Percentiles rank a stretch among this genome's conserved stretches.
Evolutionary conservation across 2,797 vertebrate species (phyloP).

Genomic region (Oceanodroma leucorhoa): DNA sequence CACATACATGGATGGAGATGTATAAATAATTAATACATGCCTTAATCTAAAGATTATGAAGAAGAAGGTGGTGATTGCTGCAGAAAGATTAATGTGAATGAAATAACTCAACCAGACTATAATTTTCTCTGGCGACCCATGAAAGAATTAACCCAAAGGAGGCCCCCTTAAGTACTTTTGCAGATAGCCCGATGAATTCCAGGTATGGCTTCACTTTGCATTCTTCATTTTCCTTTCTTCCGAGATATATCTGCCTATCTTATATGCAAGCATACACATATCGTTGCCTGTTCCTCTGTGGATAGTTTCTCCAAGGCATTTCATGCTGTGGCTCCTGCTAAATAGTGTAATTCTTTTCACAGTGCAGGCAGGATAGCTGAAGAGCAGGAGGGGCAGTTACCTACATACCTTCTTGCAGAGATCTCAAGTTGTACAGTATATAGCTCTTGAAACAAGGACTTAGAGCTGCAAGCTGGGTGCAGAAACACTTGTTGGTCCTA

Average conservation of each 20-base stretch:
- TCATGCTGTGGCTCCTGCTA: background rate
- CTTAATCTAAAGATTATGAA: slow-evolving; percentile 58
- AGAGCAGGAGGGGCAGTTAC: background rate
- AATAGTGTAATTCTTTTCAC: background rate
- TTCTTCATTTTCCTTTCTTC: slow-evolving; percentile 22
- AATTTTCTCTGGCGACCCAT: slow-evolving; percentile 24
- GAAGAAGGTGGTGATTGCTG: slow-evolving; percentile 31
- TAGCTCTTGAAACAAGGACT: background rate
- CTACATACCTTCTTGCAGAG: background rate
- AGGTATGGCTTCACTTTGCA: background rate
- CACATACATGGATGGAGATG: background rate
- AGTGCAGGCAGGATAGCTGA: background rate
- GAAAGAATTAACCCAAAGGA: slow-evolving; percentile 44
- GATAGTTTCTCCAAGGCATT: background rate
- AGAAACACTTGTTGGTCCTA: background rate
- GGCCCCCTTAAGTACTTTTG: slow-evolving; percentile 47
- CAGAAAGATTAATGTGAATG: slow-evolving; percentile 26
- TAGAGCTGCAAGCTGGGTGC: background rate
- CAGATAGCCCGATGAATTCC: slow-evolving; percentile 35
- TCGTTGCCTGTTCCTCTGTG: background rate
- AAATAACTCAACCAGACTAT: slow-evolving; percentile 38
- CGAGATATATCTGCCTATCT: background rate
- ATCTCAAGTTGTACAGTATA: background rate
- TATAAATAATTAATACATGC: slow-evolving; percentile 48
- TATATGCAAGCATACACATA: background rate